Percentiles rank a stretch among this genome's conserved stretches.
phyloP scores from a whole-genome alignment of 2,797 vertebrate genomes.

The Clarias fuscus region DNA sequence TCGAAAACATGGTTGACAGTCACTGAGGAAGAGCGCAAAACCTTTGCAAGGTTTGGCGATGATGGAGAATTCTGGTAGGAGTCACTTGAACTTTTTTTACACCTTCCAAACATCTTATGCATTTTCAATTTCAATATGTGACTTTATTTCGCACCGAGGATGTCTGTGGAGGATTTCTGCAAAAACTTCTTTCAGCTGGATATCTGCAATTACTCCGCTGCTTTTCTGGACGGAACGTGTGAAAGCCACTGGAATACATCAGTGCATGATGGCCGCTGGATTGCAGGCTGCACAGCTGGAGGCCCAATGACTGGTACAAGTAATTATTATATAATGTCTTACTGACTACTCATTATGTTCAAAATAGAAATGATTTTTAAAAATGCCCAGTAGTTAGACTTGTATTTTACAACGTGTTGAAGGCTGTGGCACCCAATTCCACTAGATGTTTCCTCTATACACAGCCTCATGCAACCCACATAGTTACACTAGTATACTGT shows the following conservation, averaged over 20 bases:
- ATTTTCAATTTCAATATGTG: neutral
- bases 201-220: constrained; percentile 82
- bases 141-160: constrained; percentile 68
- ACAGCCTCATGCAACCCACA: neutral
- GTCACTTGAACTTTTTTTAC: neutral
- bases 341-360: neutral
- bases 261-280: constrained; percentile 76
- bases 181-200: constrained; percentile 72
- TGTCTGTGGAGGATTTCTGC: constrained; percentile 79
- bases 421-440: neutral
- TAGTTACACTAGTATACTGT: neutral
- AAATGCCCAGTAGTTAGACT: neutral
- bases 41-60: constrained; percentile 56
- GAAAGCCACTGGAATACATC: constrained; percentile 77
- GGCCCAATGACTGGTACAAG: constrained; percentile 68
- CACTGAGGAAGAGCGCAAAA: constrained; percentile 55
- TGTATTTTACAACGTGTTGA: neutral
- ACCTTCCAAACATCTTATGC: neutral
- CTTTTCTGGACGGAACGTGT: constrained; percentile 74
- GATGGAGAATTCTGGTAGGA: constrained; percentile 79
- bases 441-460: neutral
- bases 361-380: neutral
- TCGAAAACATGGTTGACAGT: constrained; percentile 69
- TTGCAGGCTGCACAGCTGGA: constrained; percentile 80
- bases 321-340: constrained; percentile 33